Evolutionary conservation across 2,797 vertebrate genomes (phyloP).

Genomic region (Epinephelus awoara): DNA sequence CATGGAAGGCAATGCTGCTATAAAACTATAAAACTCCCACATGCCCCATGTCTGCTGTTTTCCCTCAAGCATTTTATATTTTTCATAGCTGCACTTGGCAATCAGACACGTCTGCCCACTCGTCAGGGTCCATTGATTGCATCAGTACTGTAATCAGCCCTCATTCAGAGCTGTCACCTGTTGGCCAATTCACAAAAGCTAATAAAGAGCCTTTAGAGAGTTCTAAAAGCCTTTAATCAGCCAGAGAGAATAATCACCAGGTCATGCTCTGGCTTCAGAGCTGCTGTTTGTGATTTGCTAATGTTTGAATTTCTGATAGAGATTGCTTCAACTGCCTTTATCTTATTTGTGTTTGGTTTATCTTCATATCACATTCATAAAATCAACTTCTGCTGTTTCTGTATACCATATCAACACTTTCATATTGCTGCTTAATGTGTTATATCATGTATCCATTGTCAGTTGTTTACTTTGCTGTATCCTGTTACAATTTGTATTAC

Average conservation of each 20-base stretch:
- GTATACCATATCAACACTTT: neutral
- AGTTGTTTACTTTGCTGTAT: neutral
- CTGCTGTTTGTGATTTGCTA: neutral
- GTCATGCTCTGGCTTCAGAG: neutral
- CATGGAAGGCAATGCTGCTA: neutral
- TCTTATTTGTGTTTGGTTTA: neutral
- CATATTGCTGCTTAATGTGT: neutral
- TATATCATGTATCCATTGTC: no score
- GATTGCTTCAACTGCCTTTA: neutral
- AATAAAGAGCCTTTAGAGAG: slow-evolving; percentile 32
- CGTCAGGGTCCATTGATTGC: slow-evolving; percentile 45
- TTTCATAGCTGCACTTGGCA: slow-evolving; percentile 13
- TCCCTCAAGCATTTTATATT: neutral
- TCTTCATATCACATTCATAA: neutral
- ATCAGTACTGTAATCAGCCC: slow-evolving; percentile 48
- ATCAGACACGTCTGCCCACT: slow-evolving; percentile 37
- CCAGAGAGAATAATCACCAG: slow-evolving; percentile 15
- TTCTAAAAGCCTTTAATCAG: slow-evolving; percentile 28
- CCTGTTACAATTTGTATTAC: no score
- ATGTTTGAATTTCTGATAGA: neutral
- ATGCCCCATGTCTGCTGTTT: slow-evolving; percentile 9
- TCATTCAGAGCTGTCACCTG: slow-evolving; percentile 47
- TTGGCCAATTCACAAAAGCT: slow-evolving; percentile 26
- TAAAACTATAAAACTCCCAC: neutral
- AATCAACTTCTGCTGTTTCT: neutral